A percentile compares a stretch with the other conserved stretches of the same genome.
phyloP scores from a whole-genome alignment of 1,140 invertebrate genomes.

The Platyscapa corneri region DNA sequence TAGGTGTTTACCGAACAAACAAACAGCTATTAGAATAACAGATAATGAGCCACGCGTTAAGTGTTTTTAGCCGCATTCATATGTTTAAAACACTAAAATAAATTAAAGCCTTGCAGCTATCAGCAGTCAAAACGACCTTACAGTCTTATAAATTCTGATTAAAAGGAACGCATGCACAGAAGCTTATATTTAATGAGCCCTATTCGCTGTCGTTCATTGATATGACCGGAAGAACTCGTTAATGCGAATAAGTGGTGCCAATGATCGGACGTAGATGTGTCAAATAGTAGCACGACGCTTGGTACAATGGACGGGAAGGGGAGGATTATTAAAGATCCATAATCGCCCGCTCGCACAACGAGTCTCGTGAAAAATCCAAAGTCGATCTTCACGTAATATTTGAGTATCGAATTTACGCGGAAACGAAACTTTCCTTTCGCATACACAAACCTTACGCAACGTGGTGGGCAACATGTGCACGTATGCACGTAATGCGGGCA shows the following conservation, averaged over 20 bases:
- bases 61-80: not conserved
- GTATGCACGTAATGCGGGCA: no score
- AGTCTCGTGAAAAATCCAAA: constrained; percentile 48
- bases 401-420: constrained; percentile 50
- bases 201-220: not conserved
- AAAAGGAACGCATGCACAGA: not conserved
- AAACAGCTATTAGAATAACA: not conserved
- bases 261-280: no score
- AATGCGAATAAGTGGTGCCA: no score
- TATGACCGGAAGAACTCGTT: no score
- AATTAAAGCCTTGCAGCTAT: not conserved
- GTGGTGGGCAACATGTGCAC: no score
- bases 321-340: constrained; percentile 15
- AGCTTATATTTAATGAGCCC: not conserved
- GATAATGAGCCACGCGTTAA: not conserved
- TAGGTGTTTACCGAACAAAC: no score
- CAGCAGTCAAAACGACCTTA: not conserved
- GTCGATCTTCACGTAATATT: constrained; percentile 53
- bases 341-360: constrained; percentile 41
- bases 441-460: constrained; percentile 6
- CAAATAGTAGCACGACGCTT: no score
- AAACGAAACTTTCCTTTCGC: constrained; percentile 53
- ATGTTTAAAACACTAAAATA: not conserved
- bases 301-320: not conserved
- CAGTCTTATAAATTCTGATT: constrained; percentile 8